Conservation (phyloP, 2,113 vertebrate species). For the Donacobius atricapilla region DNA sequence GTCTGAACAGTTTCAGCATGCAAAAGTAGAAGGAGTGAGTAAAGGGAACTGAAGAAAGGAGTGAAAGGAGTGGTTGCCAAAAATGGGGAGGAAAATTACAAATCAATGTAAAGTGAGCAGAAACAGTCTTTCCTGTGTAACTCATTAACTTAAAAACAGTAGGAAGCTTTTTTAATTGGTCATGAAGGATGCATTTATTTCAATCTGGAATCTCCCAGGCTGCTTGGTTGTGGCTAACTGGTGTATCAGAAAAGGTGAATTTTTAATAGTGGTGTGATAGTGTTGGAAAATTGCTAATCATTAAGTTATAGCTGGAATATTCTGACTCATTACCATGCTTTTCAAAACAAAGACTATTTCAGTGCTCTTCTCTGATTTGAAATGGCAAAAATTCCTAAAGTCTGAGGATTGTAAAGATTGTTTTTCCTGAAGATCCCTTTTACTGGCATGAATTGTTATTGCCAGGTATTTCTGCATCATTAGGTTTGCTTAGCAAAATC, state of each 20-base stretch:
- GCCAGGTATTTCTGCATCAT: background rate
- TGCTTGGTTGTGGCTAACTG: background rate
- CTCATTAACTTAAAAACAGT: background rate
- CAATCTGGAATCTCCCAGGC: background rate
- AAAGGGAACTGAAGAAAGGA: background rate
- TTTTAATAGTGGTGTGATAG: background rate
- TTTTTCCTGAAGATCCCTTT: background rate
- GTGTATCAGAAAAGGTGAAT: background rate
- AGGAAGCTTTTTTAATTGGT: background rate
- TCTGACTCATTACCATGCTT: background rate
- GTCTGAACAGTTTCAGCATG: background rate
- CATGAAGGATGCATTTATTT: background rate
- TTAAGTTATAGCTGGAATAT: background rate
- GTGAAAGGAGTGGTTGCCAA: background rate
- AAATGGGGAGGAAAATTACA: background rate
- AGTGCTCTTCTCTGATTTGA: background rate
- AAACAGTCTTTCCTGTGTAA: fast-evolving
- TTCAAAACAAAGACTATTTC: background rate
- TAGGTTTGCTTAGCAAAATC: background rate
- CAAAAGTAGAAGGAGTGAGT: background rate
- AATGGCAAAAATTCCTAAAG: background rate
- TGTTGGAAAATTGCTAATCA: background rate
- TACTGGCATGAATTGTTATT: background rate
- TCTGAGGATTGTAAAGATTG: background rate
- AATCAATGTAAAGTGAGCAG: background rate